Percentiles rank a stretch among this genome's conserved stretches.
Conservation (phyloP, 2,113 vertebrate species). For the Paracyprichromis sp. region DNA sequence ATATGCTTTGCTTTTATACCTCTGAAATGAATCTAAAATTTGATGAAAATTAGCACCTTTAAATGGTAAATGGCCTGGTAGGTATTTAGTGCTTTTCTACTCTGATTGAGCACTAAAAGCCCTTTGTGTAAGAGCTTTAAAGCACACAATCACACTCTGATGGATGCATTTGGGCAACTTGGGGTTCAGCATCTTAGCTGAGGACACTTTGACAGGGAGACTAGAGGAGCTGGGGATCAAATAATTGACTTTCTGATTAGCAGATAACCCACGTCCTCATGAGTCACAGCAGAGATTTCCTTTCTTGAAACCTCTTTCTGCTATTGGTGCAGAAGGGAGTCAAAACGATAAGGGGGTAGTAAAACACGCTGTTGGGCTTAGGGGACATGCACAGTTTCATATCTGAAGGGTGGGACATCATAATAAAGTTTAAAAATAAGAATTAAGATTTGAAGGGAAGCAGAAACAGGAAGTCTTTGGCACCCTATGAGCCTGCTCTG, state of each 20-base stretch:
- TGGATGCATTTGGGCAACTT: not conserved
- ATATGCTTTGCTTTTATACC: not conserved
- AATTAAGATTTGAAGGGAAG: not conserved
- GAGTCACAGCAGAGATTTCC: not conserved
- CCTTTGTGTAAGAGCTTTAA: not conserved
- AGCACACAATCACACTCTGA: not conserved
- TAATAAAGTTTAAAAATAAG: not conserved
- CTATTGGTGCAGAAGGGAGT: not conserved
- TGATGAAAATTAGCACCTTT: not conserved
- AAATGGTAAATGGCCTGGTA: not conserved
- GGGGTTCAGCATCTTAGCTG: fast-evolving
- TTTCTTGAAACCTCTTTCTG: not conserved
- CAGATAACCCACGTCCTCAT: not conserved
- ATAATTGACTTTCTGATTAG: not conserved
- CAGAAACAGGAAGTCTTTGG: not conserved
- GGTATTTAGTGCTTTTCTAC: not conserved
- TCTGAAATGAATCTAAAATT: not conserved
- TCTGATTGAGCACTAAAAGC: not conserved
- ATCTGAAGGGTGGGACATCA: not conserved
- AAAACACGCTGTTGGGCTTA: not conserved
- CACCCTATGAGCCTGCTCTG: not conserved
- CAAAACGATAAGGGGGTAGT: not conserved
- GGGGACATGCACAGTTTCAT: not conserved
- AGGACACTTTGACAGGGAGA: not conserved
- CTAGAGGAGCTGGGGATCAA: not conserved